Evolutionary conservation across 30 jellyfish, hydroid and myxozoan species (phyloP).

Genomic region (Turritopsis dohrnii): DNA sequence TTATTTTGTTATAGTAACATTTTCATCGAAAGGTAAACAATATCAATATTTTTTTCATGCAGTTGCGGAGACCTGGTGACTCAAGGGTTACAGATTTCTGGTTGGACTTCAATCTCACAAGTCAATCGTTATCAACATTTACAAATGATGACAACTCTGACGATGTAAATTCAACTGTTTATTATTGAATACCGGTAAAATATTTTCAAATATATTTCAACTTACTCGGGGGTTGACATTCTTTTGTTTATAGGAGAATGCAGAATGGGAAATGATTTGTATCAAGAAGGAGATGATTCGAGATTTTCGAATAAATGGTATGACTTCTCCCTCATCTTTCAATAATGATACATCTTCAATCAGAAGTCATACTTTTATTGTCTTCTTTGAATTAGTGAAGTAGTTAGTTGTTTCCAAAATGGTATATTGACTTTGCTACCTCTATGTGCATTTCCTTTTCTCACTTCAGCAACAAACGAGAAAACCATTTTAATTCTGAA

Average conservation of each 20-base stretch:
- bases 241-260: slow-evolving; percentile 25
- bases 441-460: neutral
- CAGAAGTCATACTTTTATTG: no score
- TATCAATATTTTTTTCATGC: no score
- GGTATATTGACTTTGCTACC: no score
- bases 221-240: no score
- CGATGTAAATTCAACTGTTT: slow-evolving; percentile 18
- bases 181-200: no score
- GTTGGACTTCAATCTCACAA: slow-evolving; percentile 69
- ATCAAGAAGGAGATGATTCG: slow-evolving; percentile 47
- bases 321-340: neutral
- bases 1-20: no score
- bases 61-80: slow-evolving; percentile 59
- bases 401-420: no score
- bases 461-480: slow-evolving; percentile 35
- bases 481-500: slow-evolving; percentile 42
- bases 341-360: no score
- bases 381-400: no score
- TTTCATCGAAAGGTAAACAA: no score
- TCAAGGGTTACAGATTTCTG: slow-evolving; percentile 42
- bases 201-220: no score
- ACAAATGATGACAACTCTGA: slow-evolving; percentile 41
- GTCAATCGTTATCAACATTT: slow-evolving; percentile 63
- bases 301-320: slow-evolving; percentile 71
- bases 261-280: slow-evolving; percentile 65